Conservation (phyloP, 2,797 vertebrate species). For the Gephyroberyx darwinii region DNA sequence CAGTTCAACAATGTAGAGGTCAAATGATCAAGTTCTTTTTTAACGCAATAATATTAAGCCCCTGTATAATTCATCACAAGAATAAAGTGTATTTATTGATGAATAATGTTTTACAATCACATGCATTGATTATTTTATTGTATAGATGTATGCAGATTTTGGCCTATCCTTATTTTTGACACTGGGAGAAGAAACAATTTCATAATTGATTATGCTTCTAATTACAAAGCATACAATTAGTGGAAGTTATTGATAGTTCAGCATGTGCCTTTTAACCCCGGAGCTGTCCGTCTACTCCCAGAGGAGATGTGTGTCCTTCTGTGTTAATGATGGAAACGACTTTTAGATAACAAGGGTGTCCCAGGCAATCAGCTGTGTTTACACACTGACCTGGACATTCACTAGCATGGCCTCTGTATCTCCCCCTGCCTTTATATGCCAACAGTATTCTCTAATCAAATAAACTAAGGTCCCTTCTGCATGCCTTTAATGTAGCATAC, state of each 20-base stretch:
- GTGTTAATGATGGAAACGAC: constrained; percentile 80
- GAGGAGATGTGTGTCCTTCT: constrained; percentile 82
- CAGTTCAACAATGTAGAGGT: constrained; percentile 87
- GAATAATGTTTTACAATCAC: constrained; percentile 26
- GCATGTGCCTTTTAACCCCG: constrained; percentile 81
- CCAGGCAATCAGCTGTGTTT: constrained; percentile 75
- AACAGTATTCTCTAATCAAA: constrained; percentile 22
- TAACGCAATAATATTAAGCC: constrained; percentile 57
- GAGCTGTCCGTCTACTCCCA: constrained; percentile 81
- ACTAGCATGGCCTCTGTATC: constrained; percentile 54
- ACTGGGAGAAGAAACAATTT: constrained; percentile 68
- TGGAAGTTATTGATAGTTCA: constrained; percentile 86
- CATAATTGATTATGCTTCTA: constrained; percentile 85
- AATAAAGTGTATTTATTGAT: constrained; percentile 43
- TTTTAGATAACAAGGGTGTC: constrained; percentile 82
- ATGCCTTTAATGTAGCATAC: neutral
- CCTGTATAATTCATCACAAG: constrained; percentile 46
- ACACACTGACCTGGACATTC: constrained; percentile 76
- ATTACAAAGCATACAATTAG: constrained; percentile 86
- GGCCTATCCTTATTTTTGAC: constrained; percentile 51
- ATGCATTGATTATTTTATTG: constrained; percentile 24
- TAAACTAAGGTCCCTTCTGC: neutral
- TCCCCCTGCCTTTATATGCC: constrained; percentile 38
- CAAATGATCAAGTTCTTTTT: constrained; percentile 76
- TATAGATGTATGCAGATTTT: constrained; percentile 27